Percentiles rank a stretch among this genome's conserved stretches.
Evolutionary conservation across 2,797 vertebrate genomes (phyloP).

Genomic region (Notamacropus eugenii): DNA sequence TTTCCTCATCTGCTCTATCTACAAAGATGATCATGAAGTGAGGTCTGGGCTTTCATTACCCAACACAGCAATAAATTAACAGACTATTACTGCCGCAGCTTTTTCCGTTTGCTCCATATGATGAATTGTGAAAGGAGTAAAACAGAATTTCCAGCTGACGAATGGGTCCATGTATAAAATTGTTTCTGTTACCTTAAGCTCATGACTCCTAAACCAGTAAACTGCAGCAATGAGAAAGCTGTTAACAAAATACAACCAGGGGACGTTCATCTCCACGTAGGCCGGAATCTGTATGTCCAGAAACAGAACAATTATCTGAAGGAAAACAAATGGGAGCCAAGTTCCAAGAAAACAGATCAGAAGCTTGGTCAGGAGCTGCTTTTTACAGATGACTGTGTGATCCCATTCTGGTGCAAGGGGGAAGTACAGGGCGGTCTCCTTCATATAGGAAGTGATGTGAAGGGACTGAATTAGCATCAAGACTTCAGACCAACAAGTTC

Average conservation of each 20-base stretch:
- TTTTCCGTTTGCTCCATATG: conserved; percentile 79
- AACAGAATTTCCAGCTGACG: conserved; percentile 90
- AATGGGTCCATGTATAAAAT: conserved; percentile 87
- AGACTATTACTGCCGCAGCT: conserved; percentile 72
- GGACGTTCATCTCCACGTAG: conserved; percentile 90
- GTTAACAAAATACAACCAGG: conserved; percentile 92
- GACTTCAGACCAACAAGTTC: conserved; percentile 79
- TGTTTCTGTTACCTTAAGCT: conserved; percentile 72
- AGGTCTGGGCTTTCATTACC: background rate
- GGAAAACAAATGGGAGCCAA: conserved; percentile 88
- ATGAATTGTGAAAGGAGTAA: conserved; percentile 80
- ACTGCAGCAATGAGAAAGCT: conserved; percentile 88
- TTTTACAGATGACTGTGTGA: conserved; percentile 47
- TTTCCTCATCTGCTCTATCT: background rate
- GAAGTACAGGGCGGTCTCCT: conserved; percentile 77
- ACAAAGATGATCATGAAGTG: background rate
- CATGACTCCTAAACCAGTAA: conserved; percentile 85
- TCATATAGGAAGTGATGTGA: conserved; percentile 71
- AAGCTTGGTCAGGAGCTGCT: conserved; percentile 80
- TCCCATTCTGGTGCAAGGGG: conserved; percentile 59
- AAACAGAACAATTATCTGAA: conserved; percentile 83
- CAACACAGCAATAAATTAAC: conserved; percentile 66
- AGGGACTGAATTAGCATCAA: conserved; percentile 74
- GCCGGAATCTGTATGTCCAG: conserved; percentile 86
- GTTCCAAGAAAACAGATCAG: conserved; percentile 87